Conservation (phyloP, 2,797 vertebrate species). For the Phoeniculus purpureus region DNA sequence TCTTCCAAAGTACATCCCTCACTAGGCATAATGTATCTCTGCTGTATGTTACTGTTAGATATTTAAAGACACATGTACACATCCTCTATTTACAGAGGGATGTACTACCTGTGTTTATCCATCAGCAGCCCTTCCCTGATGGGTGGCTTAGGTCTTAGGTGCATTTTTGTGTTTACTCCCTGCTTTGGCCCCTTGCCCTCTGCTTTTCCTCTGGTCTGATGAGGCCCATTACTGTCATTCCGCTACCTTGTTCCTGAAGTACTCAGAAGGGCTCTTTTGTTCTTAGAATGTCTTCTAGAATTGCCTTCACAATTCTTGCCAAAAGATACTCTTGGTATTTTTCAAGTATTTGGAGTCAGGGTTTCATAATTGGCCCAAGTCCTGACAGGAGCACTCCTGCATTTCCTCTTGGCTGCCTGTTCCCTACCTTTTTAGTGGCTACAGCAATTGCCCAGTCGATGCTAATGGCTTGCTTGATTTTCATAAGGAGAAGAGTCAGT, state of each 20-base stretch:
- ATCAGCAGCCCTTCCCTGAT: not conserved
- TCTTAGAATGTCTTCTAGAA: not conserved
- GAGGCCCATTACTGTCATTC: not conserved
- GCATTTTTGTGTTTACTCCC: not conserved
- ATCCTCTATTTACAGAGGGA: accelerated
- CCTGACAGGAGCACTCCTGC: not conserved
- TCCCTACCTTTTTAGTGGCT: not conserved
- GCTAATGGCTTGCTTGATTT: not conserved
- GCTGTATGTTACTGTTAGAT: not conserved
- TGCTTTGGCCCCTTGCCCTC: not conserved
- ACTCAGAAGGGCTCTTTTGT: not conserved
- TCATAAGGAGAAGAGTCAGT: not conserved
- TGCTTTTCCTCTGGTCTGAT: not conserved
- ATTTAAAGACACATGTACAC: not conserved
- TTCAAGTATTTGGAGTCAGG: not conserved
- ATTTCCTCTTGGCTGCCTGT: not conserved
- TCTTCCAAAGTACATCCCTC: not conserved
- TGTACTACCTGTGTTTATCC: not conserved
- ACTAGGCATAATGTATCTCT: not conserved
- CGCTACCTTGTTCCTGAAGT: not conserved
- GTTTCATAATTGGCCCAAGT: not conserved
- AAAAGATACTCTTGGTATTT: not conserved
- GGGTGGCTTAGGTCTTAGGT: not conserved
- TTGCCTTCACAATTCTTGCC: slow-evolving; percentile 21
- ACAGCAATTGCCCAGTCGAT: accelerated